A percentile compares a stretch with the other conserved stretches of the same genome.
Conservation (phyloP, 2,888 invertebrate species). For the Magallana nippona region DNA sequence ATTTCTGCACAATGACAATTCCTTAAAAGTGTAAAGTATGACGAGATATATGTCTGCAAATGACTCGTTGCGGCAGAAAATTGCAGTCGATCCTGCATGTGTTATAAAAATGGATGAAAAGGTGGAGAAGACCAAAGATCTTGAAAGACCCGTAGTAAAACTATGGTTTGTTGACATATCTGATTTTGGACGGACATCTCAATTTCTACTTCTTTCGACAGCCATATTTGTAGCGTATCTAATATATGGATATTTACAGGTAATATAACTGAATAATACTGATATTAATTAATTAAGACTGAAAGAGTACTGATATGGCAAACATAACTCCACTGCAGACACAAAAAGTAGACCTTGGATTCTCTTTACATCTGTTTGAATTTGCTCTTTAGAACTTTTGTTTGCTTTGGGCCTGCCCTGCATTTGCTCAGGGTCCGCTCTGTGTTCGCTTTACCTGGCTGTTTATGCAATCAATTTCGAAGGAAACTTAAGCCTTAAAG, state of each 20-base stretch:
- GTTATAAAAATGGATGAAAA: background rate
- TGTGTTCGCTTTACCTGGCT: no score
- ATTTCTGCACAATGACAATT: background rate
- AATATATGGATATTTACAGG: constrained; percentile 91
- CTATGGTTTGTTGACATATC: constrained; percentile 86
- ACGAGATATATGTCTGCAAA: background rate
- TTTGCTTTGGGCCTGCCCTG: no score
- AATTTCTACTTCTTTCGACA: constrained; percentile 88
- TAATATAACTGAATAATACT: constrained; percentile 65
- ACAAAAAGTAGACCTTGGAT: no score
- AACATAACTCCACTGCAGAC: no score
- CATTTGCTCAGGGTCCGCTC: no score
- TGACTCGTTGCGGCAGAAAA: constrained; percentile 18
- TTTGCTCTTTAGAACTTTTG: no score
- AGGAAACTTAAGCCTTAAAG: no score
- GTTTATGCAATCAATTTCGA: no score
- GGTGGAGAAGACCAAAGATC: background rate
- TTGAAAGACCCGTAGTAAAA: background rate
- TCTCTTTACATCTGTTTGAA: no score
- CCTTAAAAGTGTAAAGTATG: background rate
- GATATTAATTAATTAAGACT: no score
- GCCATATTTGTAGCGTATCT: constrained; percentile 93
- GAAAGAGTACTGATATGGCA: no score
- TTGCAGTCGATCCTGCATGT: background rate
- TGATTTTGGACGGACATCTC: constrained; percentile 84